Base-by-base conservation (phyloP, 2,888 invertebrate genomes). In the Dendrolimus pini region DNA sequence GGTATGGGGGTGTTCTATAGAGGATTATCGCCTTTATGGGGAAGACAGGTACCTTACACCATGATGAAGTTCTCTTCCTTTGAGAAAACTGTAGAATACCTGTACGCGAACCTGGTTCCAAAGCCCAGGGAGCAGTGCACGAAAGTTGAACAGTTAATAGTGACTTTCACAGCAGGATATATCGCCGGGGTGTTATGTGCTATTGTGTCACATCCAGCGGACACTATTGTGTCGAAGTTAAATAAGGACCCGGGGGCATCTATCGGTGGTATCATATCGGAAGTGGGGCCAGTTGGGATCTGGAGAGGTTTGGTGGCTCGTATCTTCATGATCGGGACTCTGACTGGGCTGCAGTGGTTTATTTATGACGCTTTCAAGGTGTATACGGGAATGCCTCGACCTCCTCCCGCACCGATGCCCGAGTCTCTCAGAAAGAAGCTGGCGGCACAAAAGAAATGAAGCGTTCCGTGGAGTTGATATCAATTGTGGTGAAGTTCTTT, bases 21-120 rank as follows among this genome's bases (percentile, higher is more conserved):
- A 80, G 96, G 97, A 13, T 79, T 97, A 54, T 92, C 93, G 52
- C 97, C 97, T 57, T 91, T 97, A 62, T 97, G 97, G 97, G 93
- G 93, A 70, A 88, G 96, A 59, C 96, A 96, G 83, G 95, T 96
- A 62, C 96, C 96, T 9, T 96, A 98, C 91, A 98, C 97, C 52
- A 97, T 97, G 97, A 97, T 97, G 97, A 97, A 97, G 88, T 97
- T 97, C 82, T 94, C 97, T 30, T 96, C 96, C 74, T 97, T 97
- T 86, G 97, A 97, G 83, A 93, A 94, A 70, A 96, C 96, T 9
- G 93, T 97, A 10, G 97, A 97, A 83, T 91, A 94, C 62, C 82
- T 97, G 59, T 86, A 83, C 61, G 80, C 79, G 2, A 84, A 92
- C 70, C 94, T 96, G 60, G 95, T 96, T 54, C 97, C 97, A 56